Evolutionary conservation across 2,797 vertebrate species (phyloP).

Genomic region (Botia almorhae): DNA sequence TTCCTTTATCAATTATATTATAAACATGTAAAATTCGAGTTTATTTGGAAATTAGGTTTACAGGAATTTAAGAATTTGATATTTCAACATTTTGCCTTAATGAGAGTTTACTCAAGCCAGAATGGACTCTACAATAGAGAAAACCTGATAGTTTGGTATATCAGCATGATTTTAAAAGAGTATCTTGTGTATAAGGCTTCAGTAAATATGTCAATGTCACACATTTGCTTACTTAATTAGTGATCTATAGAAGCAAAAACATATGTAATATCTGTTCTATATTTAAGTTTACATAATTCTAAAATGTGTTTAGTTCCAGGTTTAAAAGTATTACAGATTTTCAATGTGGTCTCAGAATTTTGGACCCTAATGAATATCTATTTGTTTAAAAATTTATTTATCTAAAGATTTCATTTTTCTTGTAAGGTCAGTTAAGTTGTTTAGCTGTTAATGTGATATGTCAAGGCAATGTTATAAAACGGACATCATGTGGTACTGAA

Average conservation of each 20-base stretch:
- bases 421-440: slow-evolving; percentile 11
- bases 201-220: not conserved
- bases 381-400: not conserved
- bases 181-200: not conserved
- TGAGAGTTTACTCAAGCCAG: not conserved
- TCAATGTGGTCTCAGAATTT: not conserved
- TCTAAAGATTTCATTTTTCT: slow-evolving; percentile 2
- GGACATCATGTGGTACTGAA: not conserved
- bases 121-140: not conserved
- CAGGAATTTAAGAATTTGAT: not conserved
- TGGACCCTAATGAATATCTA: not conserved
- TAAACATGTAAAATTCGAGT: not conserved
- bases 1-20: not conserved
- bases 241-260: not conserved
- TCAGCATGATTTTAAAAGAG: not conserved
- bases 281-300: not conserved
- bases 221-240: not conserved
- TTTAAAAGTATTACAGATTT: not conserved
- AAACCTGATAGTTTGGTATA: not conserved
- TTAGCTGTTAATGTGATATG: not conserved
- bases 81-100: not conserved
- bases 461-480: slow-evolving; percentile 1
- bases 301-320: not conserved
- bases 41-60: not conserved
- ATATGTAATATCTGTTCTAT: not conserved